Conservation (phyloP, 2,797 vertebrate genomes). For the Sphenopsis melanotis region DNA sequence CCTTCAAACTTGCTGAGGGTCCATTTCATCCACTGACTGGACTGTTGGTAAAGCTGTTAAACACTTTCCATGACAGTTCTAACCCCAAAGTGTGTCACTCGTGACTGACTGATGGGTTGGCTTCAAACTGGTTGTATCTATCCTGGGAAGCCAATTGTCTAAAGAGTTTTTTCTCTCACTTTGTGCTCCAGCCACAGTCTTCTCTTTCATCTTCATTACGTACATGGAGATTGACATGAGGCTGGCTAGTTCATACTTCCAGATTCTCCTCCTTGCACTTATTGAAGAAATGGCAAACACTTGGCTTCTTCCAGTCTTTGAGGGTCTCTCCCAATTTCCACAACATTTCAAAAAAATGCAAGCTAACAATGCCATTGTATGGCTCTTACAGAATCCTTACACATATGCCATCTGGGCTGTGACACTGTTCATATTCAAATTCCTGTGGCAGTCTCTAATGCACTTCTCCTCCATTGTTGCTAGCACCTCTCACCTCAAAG, state of each 20-base stretch:
- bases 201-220: not conserved
- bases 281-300: not conserved
- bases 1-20: not conserved
- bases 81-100: not conserved
- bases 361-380: fast-evolving
- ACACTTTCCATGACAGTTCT: not conserved
- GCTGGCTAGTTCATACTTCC: not conserved
- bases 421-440: not conserved
- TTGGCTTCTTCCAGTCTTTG: not conserved
- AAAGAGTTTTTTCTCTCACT: not conserved
- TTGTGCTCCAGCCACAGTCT: not conserved
- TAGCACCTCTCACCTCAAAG: not conserved
- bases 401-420: not conserved
- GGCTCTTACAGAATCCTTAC: not conserved
- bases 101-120: not conserved
- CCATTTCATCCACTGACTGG: not conserved
- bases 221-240: not conserved
- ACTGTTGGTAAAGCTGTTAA: not conserved
- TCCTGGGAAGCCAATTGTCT: not conserved
- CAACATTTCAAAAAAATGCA: not conserved
- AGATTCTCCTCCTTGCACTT: not conserved
- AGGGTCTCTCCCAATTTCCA: not conserved
- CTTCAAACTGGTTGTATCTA: not conserved
- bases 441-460: not conserved
- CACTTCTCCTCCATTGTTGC: not conserved